Evolutionary conservation across 2,888 invertebrate species (phyloP).

Genomic region (Ligdia adustata): DNA sequence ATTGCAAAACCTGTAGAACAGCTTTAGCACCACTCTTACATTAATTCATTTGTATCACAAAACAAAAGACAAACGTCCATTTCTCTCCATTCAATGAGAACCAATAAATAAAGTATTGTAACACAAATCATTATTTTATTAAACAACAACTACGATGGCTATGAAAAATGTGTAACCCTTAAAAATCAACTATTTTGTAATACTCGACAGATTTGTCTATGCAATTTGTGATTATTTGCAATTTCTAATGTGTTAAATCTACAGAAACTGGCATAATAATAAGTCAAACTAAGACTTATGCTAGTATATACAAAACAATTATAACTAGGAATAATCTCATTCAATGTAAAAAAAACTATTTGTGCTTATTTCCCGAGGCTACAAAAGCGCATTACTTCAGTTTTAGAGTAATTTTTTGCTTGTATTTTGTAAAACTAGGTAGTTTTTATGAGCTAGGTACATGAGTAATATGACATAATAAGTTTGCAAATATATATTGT

Average conservation of each 20-base stretch:
- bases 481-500: neutral
- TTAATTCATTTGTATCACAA: conserved; percentile 45
- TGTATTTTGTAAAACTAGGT: no score
- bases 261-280: conserved; percentile 61
- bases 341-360: conserved; percentile 61
- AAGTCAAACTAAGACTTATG: conserved; percentile 61
- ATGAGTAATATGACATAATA: no score
- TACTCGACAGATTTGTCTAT: conserved; percentile 23
- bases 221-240: conserved; percentile 40
- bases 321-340: conserved; percentile 78
- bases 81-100: conserved; percentile 38
- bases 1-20: conserved; percentile 34
- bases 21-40: conserved; percentile 50
- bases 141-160: conserved; percentile 41
- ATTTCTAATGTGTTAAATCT: conserved; percentile 48
- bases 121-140: conserved; percentile 38
- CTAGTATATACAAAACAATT: conserved; percentile 74
- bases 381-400: no score
- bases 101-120: conserved; percentile 49
- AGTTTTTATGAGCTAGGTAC: no score
- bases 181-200: conserved; percentile 16
- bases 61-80: conserved; percentile 52
- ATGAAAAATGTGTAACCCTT: conserved; percentile 34
- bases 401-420: no score
- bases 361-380: conserved; percentile 65